These are phyloP conservation scores for Myripristis murdjan DNA, from an alignment of 2,797 vertebrate genomes.

Conservation along the genomic window DNA sequence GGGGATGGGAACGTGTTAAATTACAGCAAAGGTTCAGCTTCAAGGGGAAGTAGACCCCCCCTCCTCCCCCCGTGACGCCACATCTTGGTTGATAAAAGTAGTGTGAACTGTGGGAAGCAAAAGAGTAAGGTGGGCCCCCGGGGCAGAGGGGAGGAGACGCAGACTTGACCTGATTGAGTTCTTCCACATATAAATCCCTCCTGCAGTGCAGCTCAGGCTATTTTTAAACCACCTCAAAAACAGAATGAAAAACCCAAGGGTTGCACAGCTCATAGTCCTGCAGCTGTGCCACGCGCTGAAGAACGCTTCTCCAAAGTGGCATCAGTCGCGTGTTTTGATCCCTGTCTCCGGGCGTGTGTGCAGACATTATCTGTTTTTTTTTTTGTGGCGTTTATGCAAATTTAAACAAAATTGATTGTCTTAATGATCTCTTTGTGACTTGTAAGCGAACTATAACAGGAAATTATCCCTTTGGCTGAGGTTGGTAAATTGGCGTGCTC, in stretches of 20 bases:
- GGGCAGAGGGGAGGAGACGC: conserved; percentile 37
- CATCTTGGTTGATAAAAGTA: conserved; percentile 25
- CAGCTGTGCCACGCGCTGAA: conserved; percentile 32
- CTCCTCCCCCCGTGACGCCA: conserved; percentile 9
- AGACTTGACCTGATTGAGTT: conserved; percentile 69
- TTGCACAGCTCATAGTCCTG: conserved; percentile 31
- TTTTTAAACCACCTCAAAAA: conserved; percentile 69
- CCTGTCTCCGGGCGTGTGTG: not conserved
- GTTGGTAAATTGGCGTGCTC: too few relatives aligned
- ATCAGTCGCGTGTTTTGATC: conserved; percentile 38
- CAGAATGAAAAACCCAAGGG: conserved; percentile 52
- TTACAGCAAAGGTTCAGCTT: conserved; percentile 15
- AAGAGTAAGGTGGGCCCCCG: conserved; percentile 42
- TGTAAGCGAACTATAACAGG: not conserved
- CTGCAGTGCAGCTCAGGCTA: conserved; percentile 47
- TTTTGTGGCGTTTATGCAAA: not conserved
- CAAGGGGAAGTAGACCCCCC: conserved; percentile 17
- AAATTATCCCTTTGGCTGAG: too few relatives aligned
- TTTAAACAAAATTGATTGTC: not conserved
- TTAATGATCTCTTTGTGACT: not conserved
- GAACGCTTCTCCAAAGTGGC: conserved; percentile 18
- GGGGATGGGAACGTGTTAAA: conserved; percentile 18
- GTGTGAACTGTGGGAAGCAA: conserved; percentile 33
- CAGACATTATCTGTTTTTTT: not conserved
- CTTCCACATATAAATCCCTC: conserved; percentile 51